These are phyloP conservation scores for Scotopteryx bipunctaria DNA, from an alignment of 2,888 invertebrate species.

Conservation along the genomic window DNA sequence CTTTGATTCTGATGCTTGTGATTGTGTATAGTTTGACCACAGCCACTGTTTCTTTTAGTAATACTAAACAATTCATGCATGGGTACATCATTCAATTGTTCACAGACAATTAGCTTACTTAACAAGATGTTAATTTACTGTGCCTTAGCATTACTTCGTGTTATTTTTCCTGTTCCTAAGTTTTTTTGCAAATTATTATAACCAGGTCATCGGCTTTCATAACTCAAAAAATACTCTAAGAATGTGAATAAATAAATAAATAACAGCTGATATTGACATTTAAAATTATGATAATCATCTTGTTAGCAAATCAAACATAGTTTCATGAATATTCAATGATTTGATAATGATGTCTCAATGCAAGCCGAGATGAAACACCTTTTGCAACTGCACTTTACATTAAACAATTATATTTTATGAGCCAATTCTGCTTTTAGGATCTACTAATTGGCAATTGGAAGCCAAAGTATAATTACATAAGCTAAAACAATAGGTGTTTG, in stretches of 20 bases:
- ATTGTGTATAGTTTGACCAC: too few relatives aligned
- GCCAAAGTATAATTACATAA: conserved; percentile 38
- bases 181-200: too few relatives aligned
- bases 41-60: too few relatives aligned
- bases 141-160: too few relatives aligned
- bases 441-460: conserved; percentile 1
- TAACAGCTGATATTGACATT: conserved; percentile 26
- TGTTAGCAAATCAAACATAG: conserved; percentile 23
- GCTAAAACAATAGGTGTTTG: conserved; percentile 43
- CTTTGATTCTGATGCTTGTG: too few relatives aligned
- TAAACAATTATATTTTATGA: conserved; percentile 1
- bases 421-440: conserved; percentile 5
- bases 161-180: too few relatives aligned
- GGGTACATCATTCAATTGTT: too few relatives aligned
- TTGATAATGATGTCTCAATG: conserved; percentile 20
- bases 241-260: conserved; percentile 2
- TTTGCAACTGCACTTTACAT: conserved; percentile 1
- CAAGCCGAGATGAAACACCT: conserved; percentile 17
- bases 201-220: background rate
- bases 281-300: conserved; percentile 18
- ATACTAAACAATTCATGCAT: too few relatives aligned
- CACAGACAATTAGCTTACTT: too few relatives aligned
- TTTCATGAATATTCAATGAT: conserved; percentile 21
- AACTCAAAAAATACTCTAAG: background rate
- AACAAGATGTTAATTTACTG: too few relatives aligned